These are phyloP conservation scores for Lathamus discolor DNA, from an alignment of 2,113 vertebrate genomes.

Conservation along the genomic window DNA sequence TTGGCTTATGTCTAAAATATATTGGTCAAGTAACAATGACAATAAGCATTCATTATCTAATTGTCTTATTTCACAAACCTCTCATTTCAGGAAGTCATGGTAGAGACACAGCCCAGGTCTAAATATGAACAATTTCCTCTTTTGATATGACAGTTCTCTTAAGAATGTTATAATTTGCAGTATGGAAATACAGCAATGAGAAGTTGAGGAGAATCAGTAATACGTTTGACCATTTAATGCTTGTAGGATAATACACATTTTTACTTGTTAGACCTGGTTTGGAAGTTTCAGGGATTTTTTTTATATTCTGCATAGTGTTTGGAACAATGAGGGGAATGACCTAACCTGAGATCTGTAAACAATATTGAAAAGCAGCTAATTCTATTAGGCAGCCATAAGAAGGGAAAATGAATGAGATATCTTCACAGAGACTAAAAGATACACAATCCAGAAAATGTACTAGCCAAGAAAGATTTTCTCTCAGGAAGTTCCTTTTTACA, in stretches of 20 bases:
- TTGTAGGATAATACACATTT: background rate
- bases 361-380: background rate
- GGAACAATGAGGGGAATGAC: background rate
- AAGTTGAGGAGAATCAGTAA: background rate
- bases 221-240: rapidly evolving
- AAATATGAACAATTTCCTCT: background rate
- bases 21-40: background rate
- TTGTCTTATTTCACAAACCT: background rate
- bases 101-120: background rate
- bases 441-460: background rate
- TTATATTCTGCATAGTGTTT: background rate
- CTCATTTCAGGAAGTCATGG: background rate
- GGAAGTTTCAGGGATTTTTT: background rate
- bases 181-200: background rate
- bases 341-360: background rate
- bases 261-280: background rate
- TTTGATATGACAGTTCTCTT: background rate
- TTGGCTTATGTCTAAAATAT: background rate
- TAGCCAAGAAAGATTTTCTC: background rate
- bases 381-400: background rate
- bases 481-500: background rate
- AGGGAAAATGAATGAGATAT: background rate
- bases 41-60: background rate
- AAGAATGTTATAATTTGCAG: background rate
- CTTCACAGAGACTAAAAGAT: background rate